Base-by-base conservation (phyloP, 2,888 invertebrate species). In the Crepidodera aurea region DNA sequence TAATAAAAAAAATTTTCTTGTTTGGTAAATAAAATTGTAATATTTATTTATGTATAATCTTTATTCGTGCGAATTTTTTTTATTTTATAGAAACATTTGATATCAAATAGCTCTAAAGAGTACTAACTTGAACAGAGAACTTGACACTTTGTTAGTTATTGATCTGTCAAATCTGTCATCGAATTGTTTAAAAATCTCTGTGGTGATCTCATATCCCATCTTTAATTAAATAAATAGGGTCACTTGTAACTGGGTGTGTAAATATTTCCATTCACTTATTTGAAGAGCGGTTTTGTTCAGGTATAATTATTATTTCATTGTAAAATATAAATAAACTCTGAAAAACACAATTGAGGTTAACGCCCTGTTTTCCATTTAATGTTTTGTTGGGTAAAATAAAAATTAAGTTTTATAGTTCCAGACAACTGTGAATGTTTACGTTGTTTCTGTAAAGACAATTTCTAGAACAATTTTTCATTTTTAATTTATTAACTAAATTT, bases 231-330 rank as follows among this genome's bases (percentile, higher is more conserved):
- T 72, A 75, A 77, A 72, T 75, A 74, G 72, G 75, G 77, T 75
- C 74, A 75, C 22, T 71, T 65, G 65, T 60, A 53, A 37, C 67
- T 74, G 74, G 78, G 77, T 74, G 78, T 78, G 78, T 71, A 65
- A 62, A 67, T 59, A 40, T 59, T 51, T 34, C 65, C 4, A 63
- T 65, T 67, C 63, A 59, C 60, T 42, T 55, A 60, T 57, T 65
- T 70, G 68, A 61, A 62, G 67, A 67, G 13, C 10, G 27, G n/a
- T 48, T 65, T 66, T 40, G 39, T 67, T 62, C 64, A 70, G 67
- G 68, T 69, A 65, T 29, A 60, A 57, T 48, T 58, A 64, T 64
- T 67, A 62, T 65, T 67, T 61, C 56, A 54, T 69, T 63, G 63
- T 65, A 25, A 51, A 37, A 8, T 34, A 34, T 12, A 48, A 27